Evolutionary conservation across 2,797 vertebrate genomes (phyloP).

Genomic region (Channallabes apus): DNA sequence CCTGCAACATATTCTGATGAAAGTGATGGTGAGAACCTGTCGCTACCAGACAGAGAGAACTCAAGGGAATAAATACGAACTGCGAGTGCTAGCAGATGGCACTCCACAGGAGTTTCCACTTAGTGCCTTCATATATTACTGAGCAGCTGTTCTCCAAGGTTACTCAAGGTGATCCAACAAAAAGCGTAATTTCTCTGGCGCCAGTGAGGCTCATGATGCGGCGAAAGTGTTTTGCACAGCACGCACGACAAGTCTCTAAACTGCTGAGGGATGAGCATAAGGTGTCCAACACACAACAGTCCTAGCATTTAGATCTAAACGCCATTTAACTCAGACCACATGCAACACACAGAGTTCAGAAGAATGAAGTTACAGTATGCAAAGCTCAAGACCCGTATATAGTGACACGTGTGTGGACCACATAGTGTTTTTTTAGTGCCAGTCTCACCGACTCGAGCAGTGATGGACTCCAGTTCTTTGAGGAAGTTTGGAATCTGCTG

Average conservation of each 20-base stretch:
- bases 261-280: background rate
- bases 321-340: background rate
- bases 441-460: slow-evolving; percentile 19
- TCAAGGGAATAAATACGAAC: slow-evolving; percentile 7
- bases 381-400: too few relatives aligned
- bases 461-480: slow-evolving; percentile 63
- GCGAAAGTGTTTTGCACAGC: background rate
- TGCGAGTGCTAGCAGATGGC: slow-evolving; percentile 47
- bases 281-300: background rate
- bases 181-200: background rate
- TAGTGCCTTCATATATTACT: slow-evolving; percentile 29
- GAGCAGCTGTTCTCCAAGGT: slow-evolving; percentile 48
- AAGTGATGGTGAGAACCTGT: background rate
- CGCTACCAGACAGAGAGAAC: slow-evolving; percentile 1
- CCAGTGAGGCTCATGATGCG: background rate
- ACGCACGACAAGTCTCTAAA: background rate
- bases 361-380: background rate
- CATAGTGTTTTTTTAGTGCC: background rate
- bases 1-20: background rate
- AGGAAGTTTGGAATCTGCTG: slow-evolving; percentile 83
- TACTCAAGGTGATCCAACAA: slow-evolving; percentile 48
- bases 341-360: background rate
- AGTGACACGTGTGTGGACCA: background rate
- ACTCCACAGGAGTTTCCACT: slow-evolving; percentile 42
- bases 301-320: background rate